Conservation (phyloP, 2,888 invertebrate species). For the Tetragnatha montana region DNA sequence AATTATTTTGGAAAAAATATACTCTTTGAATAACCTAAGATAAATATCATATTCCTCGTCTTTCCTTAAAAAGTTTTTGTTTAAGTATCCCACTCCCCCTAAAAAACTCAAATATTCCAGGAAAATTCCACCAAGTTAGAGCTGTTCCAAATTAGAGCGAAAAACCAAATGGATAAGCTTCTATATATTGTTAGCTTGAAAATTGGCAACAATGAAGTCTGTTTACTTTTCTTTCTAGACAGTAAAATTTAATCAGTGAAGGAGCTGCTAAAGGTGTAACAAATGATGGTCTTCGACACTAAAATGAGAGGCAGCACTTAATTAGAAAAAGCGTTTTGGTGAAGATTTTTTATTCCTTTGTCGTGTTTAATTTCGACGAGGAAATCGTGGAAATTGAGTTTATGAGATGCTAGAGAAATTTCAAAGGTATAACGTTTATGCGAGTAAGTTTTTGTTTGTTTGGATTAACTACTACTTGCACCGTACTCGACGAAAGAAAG, state of each 20-base stretch:
- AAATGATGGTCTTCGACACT: background rate
- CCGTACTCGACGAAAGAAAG: no score
- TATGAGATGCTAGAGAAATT: background rate
- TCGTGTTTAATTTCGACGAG: background rate
- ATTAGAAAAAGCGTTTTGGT: slow-evolving; percentile 4
- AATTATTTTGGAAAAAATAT: no score
- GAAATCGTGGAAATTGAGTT: background rate
- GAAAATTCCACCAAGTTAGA: background rate
- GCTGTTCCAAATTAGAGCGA: background rate
- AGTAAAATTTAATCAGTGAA: background rate
- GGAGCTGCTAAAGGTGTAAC: background rate
- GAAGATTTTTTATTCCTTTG: background rate
- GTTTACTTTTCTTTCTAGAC: background rate
- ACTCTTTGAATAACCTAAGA: no score
- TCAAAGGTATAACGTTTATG: no score
- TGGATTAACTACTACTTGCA: no score
- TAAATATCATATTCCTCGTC: no score
- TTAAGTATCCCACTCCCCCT: background rate
- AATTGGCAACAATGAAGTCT: background rate
- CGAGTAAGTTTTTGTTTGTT: no score
- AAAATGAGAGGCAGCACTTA: slow-evolving; percentile 1
- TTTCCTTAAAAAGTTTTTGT: no score
- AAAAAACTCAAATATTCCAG: background rate
- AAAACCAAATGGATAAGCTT: background rate
- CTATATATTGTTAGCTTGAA: background rate